A percentile compares a stretch with the other conserved stretches of the same genome.
phyloP scores from a whole-genome alignment of 1,140 invertebrate species.

The Ceratosolen solmsi region DNA sequence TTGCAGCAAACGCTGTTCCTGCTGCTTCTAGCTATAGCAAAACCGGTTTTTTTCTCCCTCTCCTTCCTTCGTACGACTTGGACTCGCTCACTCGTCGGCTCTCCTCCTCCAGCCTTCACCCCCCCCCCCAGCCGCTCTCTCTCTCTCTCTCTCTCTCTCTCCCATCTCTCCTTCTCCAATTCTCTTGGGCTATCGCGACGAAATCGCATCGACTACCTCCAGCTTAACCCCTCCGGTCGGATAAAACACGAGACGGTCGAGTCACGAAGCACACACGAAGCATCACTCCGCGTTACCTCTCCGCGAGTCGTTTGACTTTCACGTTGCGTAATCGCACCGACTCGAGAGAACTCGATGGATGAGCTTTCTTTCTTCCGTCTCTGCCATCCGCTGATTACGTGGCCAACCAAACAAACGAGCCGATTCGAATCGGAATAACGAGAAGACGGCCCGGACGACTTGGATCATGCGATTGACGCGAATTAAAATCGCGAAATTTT shows the following conservation, averaged over 20 bases:
- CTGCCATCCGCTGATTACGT: too few relatives aligned
- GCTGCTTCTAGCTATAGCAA: conserved; percentile 1
- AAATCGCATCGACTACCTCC: background rate
- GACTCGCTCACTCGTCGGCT: background rate
- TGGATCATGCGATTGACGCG: too few relatives aligned
- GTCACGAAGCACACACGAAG: background rate
- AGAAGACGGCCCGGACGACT: too few relatives aligned
- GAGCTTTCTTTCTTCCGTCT: too few relatives aligned
- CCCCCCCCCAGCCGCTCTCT: conserved; percentile 9
- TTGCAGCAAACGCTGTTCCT: conserved; percentile 34
- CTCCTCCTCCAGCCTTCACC: too few relatives aligned
- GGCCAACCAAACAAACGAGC: too few relatives aligned
- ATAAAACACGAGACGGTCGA: conserved; percentile 28
- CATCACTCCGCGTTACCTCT: too few relatives aligned
- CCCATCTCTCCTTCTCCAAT: background rate
- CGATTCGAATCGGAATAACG: too few relatives aligned
- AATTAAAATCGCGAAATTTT: too few relatives aligned
- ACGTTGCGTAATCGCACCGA: conserved; percentile 58
- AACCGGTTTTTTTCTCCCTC: conserved; percentile 60
- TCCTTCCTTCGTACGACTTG: background rate
- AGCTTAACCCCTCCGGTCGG: background rate
- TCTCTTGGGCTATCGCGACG: background rate
- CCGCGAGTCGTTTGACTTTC: conserved; percentile 57
- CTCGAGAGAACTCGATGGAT: background rate
- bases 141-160: too few relatives aligned